Base-by-base conservation (phyloP, 2,797 vertebrate species). In the Acomys russatus region DNA sequence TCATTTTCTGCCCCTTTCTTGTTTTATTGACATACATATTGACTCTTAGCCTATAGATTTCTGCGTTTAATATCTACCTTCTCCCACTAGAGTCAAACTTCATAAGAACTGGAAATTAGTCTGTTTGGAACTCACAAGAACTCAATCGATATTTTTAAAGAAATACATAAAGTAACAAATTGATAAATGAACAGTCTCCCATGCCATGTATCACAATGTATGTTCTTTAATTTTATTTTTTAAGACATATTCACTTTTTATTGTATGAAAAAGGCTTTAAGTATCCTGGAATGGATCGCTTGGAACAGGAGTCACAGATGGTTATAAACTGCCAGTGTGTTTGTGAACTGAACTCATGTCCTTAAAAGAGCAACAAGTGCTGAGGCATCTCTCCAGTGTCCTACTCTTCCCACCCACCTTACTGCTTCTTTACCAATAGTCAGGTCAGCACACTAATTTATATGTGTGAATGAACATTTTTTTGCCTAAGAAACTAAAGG, bases 121-220 rank as follows among this genome's bases (percentile, higher is more conserved):
- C 17, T 76, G 44, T 71, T 90, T 84, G 51, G 63, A 78, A n/a
- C 54, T 33, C 89, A 76, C 56, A 84, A 93, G 10, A 94, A 92
- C 30, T 93, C 76, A 95, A 93, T 77, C 95, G 80, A 86, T 90
- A 83, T 38, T 94, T 94, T 96, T 23, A 73, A 95, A 59, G 90
- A 79, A 88, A 77, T 68, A 12, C 77, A 64, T 86, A 59, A 88
- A 84, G 54, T 44, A 94, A 54, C 77, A 78, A 68, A 83, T 94
- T 83, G 64, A 54, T 3, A 93, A 96, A 78, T 90, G 12, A 61
- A 89, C 35, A 83, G 10, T 73, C 76, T 35, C 68, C 15, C 4
- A 35, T 30, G 1, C 23, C 28, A 86, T 30, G 78, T 7, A 64
- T 4, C 14, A 78, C 80, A 56, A 82, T 54, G 17, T 35, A 82